phyloP scores from a whole-genome alignment of 1,140 invertebrate genomes.

The Drosophila arawakana region DNA sequence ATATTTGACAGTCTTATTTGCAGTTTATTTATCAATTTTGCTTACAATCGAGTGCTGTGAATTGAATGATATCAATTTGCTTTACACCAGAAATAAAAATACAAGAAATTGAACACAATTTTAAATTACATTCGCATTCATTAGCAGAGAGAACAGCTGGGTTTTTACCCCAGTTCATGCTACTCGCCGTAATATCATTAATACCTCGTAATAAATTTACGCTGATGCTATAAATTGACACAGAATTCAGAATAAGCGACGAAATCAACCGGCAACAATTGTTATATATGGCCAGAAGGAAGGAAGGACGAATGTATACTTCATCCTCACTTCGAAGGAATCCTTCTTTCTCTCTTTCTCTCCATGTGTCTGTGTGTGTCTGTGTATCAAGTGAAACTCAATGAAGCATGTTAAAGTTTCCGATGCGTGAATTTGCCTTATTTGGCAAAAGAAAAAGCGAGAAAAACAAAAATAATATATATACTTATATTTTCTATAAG shows the following conservation, averaged over 20 bases:
- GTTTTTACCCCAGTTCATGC: background rate
- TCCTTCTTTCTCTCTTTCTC: background rate
- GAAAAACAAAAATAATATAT: constrained; percentile 40
- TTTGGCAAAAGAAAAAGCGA: constrained; percentile 27
- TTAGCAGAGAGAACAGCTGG: constrained; percentile 18
- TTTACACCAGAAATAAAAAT: constrained; percentile 15
- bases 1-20: constrained; percentile 6
- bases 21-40: constrained; percentile 10
- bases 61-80: constrained; percentile 21
- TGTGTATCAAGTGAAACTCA: constrained; percentile 66
- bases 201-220: constrained; percentile 69
- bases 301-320: constrained; percentile 21
- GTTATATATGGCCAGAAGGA: constrained; percentile 3
- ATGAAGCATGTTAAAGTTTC: constrained; percentile 74
- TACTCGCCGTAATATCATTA: constrained; percentile 50
- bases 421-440: constrained; percentile 68
- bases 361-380: constrained; percentile 1
- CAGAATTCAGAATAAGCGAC: constrained; percentile 46
- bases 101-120: constrained; percentile 35
- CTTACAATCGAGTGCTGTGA: background rate
- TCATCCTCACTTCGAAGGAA: background rate
- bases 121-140: constrained; percentile 44
- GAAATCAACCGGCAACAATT: constrained; percentile 52
- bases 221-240: constrained; percentile 67
- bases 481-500: constrained; percentile 2